Percentiles rank a stretch among this genome's conserved stretches.
These are phyloP conservation scores for Oligia strigilis DNA, from an alignment of 2,888 invertebrate genomes.

Conservation along the genomic window DNA sequence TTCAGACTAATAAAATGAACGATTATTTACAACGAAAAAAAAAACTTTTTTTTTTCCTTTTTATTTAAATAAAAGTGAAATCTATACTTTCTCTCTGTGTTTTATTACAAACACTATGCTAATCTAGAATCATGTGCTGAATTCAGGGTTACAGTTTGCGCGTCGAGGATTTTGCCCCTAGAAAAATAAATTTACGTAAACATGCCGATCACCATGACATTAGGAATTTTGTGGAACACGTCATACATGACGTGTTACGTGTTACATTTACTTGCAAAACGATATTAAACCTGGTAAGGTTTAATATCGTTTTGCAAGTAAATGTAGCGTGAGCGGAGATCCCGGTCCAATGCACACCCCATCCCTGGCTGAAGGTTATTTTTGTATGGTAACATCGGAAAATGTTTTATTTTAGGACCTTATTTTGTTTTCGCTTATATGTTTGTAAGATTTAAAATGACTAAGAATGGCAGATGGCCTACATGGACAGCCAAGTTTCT, in stretches of 20 bases:
- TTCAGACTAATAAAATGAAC: neutral
- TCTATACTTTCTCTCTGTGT: no score
- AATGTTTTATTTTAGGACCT: conserved; percentile 27
- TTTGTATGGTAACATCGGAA: conserved; percentile 27
- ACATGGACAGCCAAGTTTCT: neutral
- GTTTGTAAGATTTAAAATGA: neutral
- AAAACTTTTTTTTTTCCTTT: no score
- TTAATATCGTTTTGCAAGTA: conserved; percentile 55
- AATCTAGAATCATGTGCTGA: no score
- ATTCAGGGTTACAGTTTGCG: no score
- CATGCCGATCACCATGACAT: conserved; percentile 23
- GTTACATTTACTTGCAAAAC: conserved; percentile 55
- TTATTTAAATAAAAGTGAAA: no score
- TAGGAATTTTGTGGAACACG: conserved; percentile 31
- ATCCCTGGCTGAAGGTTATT: conserved; percentile 47
- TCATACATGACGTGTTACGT: no score
- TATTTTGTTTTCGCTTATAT: neutral
- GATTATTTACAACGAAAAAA: neutral
- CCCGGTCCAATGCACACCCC: conserved; percentile 61
- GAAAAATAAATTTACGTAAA: conserved; percentile 13
- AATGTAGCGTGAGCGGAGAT: conserved; percentile 62
- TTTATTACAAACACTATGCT: no score
- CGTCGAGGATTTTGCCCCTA: neutral
- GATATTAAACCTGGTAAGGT: conserved; percentile 54
- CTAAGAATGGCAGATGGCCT: neutral